Conservation (phyloP, 2,888 invertebrate genomes). For the Orthosia gothica region DNA sequence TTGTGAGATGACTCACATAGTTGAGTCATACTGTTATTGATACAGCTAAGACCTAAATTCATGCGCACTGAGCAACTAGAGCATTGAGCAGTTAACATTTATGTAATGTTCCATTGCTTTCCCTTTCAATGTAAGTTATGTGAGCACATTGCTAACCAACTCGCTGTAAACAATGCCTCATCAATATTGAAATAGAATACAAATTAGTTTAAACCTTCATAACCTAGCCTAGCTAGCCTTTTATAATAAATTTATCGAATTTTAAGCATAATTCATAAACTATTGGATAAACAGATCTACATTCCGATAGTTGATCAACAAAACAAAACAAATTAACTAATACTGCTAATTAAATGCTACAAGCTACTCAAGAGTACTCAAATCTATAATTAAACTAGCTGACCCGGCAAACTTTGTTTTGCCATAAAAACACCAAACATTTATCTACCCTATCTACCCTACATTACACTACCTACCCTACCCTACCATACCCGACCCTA, state of each 20-base stretch:
- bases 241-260: background rate
- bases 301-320: background rate
- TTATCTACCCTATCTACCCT: no score
- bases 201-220: slow-evolving; percentile 13
- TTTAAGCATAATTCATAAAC: background rate
- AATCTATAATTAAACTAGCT: no score
- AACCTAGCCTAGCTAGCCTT: no score
- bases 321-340: no score
- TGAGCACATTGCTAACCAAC: slow-evolving; percentile 10
- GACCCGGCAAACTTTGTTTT: no score
- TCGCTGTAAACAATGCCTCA: slow-evolving; percentile 9
- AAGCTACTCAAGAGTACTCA: no score
- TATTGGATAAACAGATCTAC: background rate
- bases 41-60: slow-evolving; percentile 13
- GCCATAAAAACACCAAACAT: no score
- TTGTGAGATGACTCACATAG: background rate
- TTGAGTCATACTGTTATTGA: slow-evolving; percentile 37
- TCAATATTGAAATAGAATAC: slow-evolving; percentile 18
- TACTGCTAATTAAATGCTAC: no score
- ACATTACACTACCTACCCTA: no score
- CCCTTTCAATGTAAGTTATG: slow-evolving; percentile 35
- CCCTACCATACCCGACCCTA: no score
- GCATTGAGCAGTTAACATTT: slow-evolving; percentile 13
- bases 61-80: slow-evolving; percentile 34
- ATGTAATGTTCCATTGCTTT: slow-evolving; percentile 45